A percentile compares a stretch with the other conserved stretches of the same genome.
phyloP scores from a whole-genome alignment of 92 coral and sea anemone species.

The Galaxea fascicularis region DNA sequence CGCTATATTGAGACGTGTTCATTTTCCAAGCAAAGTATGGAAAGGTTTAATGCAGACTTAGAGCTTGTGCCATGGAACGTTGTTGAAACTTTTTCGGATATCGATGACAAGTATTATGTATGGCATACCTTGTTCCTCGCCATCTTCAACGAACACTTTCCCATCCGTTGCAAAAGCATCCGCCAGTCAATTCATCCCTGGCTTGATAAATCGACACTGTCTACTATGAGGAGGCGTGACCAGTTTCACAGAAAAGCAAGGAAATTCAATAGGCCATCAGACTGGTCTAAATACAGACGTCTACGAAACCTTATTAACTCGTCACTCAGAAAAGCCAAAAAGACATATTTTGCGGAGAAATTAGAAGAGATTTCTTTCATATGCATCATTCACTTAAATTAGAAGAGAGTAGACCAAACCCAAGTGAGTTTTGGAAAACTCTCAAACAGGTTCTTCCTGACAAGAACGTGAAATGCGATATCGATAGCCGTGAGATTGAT shows the following conservation, averaged over 20 bases:
- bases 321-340: constrained; percentile 39
- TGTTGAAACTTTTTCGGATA: constrained; percentile 35
- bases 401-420: neutral
- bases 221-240: constrained; percentile 35
- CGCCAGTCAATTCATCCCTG: constrained; percentile 31
- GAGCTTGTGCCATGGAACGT: constrained; percentile 47
- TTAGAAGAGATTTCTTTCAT: constrained; percentile 1
- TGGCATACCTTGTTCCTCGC: constrained; percentile 50
- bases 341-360: constrained; percentile 25
- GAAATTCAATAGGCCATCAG: constrained; percentile 33
- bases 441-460: no score
- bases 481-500: no score
- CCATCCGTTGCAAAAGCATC: constrained; percentile 27
- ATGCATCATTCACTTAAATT: no score
- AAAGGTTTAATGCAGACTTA: constrained; percentile 41
- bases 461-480: neutral
- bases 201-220: constrained; percentile 22
- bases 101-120: constrained; percentile 48
- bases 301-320: constrained; percentile 30
- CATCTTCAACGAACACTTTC: constrained; percentile 47
- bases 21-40: constrained; percentile 29
- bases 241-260: constrained; percentile 45
- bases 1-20: constrained; percentile 40
- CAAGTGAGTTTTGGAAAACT: no score
- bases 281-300: constrained; percentile 41